phyloP scores from a whole-genome alignment of 2,888 invertebrate species.

The Aricia artaxerxes region DNA sequence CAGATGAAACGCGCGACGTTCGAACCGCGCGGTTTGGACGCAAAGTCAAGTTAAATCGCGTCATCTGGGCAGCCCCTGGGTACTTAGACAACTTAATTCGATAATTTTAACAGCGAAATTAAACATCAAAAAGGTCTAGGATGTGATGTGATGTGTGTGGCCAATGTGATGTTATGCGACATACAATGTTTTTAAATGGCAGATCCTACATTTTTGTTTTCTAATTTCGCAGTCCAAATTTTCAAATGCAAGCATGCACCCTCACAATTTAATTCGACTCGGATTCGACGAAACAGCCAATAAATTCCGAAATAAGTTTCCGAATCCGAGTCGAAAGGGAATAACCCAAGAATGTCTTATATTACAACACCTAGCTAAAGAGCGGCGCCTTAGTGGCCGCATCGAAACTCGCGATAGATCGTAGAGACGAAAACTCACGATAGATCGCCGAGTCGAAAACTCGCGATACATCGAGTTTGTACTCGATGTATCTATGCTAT shows the following conservation, averaged over 20 bases:
- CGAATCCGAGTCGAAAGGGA: neutral
- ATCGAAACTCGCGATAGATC: neutral
- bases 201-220: neutral
- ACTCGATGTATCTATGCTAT: too few species aligned
- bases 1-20: neutral
- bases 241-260: neutral
- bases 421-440: neutral
- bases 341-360: slow-evolving; percentile 1
- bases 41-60: neutral
- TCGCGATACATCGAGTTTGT: neutral
- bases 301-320: neutral
- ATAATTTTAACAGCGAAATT: neutral
- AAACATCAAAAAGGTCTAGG: neutral
- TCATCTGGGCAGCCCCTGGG: neutral
- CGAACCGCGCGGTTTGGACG: neutral
- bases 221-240: neutral
- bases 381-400: neutral
- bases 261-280: neutral
- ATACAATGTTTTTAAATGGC: too few species aligned
- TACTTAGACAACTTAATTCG: neutral
- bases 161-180: too few species aligned
- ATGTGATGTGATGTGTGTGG: too few species aligned
- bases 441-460: neutral
- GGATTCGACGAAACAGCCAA: neutral
- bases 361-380: slow-evolving; percentile 5